Conservation (phyloP, 2,888 invertebrate genomes). For the Nomada ruficornis region DNA sequence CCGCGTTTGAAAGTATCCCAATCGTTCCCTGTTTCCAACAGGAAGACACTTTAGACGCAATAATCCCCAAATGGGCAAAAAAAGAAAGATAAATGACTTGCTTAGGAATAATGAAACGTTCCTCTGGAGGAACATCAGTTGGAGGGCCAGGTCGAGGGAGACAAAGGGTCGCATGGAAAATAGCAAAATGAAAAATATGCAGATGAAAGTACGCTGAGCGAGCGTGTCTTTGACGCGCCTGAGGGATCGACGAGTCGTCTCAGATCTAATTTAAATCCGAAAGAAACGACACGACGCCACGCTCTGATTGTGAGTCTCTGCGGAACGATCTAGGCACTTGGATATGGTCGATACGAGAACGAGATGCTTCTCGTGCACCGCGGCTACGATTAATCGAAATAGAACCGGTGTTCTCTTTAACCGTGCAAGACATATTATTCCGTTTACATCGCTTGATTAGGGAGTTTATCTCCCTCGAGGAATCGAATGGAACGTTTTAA, state of each 20-base stretch:
- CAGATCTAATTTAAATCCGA: slow-evolving; percentile 56
- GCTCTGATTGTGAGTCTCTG: background rate
- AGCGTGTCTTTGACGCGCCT: slow-evolving; percentile 49
- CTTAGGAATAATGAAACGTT: slow-evolving; percentile 23
- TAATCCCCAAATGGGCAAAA: slow-evolving; percentile 5
- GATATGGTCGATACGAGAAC: slow-evolving; percentile 18
- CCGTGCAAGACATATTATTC: background rate
- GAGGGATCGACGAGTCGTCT: slow-evolving; percentile 20
- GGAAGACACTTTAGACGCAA: background rate
- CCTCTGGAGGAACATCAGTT: background rate
- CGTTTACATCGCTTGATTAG: background rate
- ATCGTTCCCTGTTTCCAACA: background rate
- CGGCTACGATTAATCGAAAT: slow-evolving; percentile 31
- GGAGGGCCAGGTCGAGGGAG: background rate
- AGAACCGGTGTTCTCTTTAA: background rate
- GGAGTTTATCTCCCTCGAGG: background rate
- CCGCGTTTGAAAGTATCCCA: background rate
- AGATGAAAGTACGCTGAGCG: slow-evolving; percentile 42
- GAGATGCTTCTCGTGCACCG: slow-evolving; percentile 21
- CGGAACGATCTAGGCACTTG: slow-evolving; percentile 1
- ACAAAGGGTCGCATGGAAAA: slow-evolving; percentile 15
- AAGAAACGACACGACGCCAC: slow-evolving; percentile 30
- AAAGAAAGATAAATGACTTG: background rate
- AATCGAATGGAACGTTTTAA: background rate
- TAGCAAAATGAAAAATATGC: slow-evolving; percentile 56